Evolutionary conservation across 2,888 invertebrate species (phyloP), one percentile per base, ranked within the genome.

Genomic region (Taenaris catops): DNA sequence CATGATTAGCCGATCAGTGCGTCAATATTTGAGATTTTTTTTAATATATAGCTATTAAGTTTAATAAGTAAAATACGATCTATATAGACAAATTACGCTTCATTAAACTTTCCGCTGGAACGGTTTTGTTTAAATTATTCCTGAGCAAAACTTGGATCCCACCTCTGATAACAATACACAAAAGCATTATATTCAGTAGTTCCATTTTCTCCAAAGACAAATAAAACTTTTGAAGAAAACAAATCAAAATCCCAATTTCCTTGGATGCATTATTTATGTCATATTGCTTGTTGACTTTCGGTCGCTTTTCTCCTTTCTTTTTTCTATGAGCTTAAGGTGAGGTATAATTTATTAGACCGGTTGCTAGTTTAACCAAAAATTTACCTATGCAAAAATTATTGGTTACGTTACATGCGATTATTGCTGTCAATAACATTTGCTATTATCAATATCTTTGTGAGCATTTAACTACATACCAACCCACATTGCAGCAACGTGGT

Each of bases 191-290:
- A 52, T 55, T 67, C 52, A 51, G 51, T 52, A 43, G 50, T 51
- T 44, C 66, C 52, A 62, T 64, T 70, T 58, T 51, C 53, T 55
- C 51, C 50, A 58, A 72, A 75, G 66, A 73, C 71, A 79, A 78
- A 80, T 76, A 78, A 80, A 86, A 84, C 67, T 86, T 86, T 76
- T 53, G 49, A 71, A 74, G 79, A 73, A 83, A 84, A 86, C 79
- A 86, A 86, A 86, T 84, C 84, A 83, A 79, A 83, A 83, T 76
- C 71, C 70, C 84, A 81, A 86, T 86, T 80, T 76, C 65, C 64
- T 51, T 64, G 65, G 68, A 61, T 84, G 83, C 79, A 83, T 86
- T 84, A 86, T 86, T 84, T 86, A 86, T 86, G 75, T 65, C 78
- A 74, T 80, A 79, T 78, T 76, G 76, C 78, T 68, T 64, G 67